phyloP scores from a whole-genome alignment of 2,797 vertebrate species.

The Sparus aurata region DNA sequence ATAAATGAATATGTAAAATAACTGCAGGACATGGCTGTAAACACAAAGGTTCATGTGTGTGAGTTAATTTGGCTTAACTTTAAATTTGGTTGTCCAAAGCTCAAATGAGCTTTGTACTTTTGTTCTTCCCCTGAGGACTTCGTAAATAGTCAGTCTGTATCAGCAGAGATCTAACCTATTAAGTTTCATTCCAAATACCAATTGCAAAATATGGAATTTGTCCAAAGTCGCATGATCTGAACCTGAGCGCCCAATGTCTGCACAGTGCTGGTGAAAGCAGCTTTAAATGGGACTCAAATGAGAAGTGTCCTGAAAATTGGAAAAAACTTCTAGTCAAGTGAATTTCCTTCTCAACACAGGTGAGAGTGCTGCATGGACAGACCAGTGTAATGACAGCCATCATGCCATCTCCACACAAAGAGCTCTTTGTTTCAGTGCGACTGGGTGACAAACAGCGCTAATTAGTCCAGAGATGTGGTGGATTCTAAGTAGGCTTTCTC shows the following conservation, averaged over 20 bases:
- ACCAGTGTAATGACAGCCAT: not conserved
- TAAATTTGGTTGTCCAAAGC: not conserved
- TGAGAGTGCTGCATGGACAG: not conserved
- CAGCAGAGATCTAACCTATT: not conserved
- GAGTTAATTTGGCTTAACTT: not conserved
- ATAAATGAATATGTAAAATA: not conserved
- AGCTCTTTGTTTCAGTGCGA: conserved; percentile 1
- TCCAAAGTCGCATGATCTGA: not conserved
- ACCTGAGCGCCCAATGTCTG: not conserved
- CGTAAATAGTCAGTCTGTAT: not conserved
- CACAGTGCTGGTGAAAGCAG: not conserved
- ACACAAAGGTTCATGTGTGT: not conserved
- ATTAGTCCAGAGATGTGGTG: not conserved
- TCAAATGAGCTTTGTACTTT: no score
- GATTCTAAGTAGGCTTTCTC: not conserved
- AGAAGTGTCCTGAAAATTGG: not conserved
- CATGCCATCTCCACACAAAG: not conserved
- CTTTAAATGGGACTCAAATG: not conserved
- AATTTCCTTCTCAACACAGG: not conserved
- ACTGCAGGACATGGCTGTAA: not conserved
- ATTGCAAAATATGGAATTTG: not conserved
- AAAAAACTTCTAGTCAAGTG: not conserved
- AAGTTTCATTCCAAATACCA: not conserved
- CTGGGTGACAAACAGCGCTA: not conserved
- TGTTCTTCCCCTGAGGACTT: not conserved